Evolutionary conservation across 2,888 invertebrate species (phyloP).

Genomic region (Drosophila basisetae): DNA sequence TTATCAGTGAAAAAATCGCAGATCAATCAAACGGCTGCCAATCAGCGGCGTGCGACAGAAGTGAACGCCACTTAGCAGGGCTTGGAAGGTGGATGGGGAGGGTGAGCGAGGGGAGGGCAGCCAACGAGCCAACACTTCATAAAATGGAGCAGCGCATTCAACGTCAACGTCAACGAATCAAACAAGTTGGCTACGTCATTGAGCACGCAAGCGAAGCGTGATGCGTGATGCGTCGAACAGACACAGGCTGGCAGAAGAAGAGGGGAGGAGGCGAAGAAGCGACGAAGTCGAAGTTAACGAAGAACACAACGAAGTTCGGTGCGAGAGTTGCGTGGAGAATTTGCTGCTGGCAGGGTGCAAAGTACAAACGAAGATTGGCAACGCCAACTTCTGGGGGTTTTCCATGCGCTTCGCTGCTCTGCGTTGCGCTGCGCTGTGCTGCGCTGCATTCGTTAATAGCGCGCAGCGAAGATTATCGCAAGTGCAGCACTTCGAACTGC

Average conservation of each 20-base stretch:
- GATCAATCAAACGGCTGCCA: slow-evolving; percentile 41
- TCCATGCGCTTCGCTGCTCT: slow-evolving; percentile 55
- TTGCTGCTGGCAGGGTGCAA: slow-evolving; percentile 53
- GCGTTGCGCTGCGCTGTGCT: slow-evolving; percentile 20
- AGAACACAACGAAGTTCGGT: slow-evolving; percentile 33
- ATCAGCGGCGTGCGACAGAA: slow-evolving; percentile 61
- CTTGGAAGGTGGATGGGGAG: not conserved
- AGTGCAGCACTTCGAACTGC: slow-evolving; percentile 51
- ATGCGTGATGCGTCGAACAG: slow-evolving; percentile 23
- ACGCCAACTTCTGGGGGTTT: slow-evolving; percentile 71
- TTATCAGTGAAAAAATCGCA: slow-evolving; percentile 43
- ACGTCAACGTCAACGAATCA: slow-evolving; percentile 20
- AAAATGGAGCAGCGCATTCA: slow-evolving; percentile 34
- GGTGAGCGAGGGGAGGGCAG: not conserved
- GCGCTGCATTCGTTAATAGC: slow-evolving; percentile 45
- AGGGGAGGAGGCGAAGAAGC: not conserved
- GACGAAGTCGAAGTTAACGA: slow-evolving; percentile 11
- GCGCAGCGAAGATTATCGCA: slow-evolving; percentile 44
- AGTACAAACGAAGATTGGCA: slow-evolving; percentile 59
- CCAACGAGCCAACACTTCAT: slow-evolving; percentile 16
- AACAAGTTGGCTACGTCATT: slow-evolving; percentile 60
- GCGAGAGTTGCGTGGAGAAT: slow-evolving; percentile 34
- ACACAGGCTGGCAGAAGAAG: not conserved
- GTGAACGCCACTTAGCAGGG: not conserved
- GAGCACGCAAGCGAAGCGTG: slow-evolving; percentile 65